Evolutionary conservation across 2,888 invertebrate species (phyloP).

Genomic region (Spilarctia lutea): DNA sequence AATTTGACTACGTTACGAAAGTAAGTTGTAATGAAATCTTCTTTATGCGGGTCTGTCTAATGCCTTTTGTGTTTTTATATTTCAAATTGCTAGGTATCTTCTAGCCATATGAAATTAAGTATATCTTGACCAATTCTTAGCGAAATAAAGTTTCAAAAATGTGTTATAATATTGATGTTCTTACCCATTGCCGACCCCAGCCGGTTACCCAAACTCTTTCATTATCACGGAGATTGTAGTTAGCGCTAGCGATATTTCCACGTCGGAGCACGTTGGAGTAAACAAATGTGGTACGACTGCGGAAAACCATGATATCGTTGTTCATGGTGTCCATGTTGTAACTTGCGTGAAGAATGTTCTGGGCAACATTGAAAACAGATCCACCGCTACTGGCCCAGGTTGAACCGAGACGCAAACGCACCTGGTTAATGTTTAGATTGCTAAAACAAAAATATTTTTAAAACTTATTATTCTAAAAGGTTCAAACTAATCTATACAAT

Average conservation of each 20-base stretch:
- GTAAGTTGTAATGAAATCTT: not conserved
- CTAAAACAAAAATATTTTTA: not conserved
- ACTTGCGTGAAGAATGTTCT: conserved; percentile 47
- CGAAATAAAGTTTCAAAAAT: not conserved
- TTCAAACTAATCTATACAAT: too few species aligned
- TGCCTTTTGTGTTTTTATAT: too few species aligned
- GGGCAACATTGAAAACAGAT: conserved; percentile 27
- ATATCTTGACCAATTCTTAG: not conserved
- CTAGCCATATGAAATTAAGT: conserved; percentile 12
- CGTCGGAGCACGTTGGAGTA: conserved; percentile 31
- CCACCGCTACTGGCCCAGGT: not conserved
- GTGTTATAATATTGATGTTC: not conserved
- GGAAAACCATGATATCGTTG: not conserved
- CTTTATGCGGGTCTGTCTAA: too few species aligned
- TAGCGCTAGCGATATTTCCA: conserved; percentile 55
- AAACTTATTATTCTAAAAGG: too few species aligned
- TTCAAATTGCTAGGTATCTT: not conserved
- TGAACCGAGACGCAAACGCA: not conserved
- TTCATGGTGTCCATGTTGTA: conserved; percentile 42
- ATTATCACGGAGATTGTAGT: conserved; percentile 40
- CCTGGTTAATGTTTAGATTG: not conserved
- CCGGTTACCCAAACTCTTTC: conserved; percentile 2
- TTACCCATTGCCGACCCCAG: conserved; percentile 12
- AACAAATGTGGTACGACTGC: conserved; percentile 17
- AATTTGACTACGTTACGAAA: not conserved